Evolutionary conservation across 35 echinoderm and acorn worm species (phyloP).

Genomic region (Apostichopus californicus): DNA sequence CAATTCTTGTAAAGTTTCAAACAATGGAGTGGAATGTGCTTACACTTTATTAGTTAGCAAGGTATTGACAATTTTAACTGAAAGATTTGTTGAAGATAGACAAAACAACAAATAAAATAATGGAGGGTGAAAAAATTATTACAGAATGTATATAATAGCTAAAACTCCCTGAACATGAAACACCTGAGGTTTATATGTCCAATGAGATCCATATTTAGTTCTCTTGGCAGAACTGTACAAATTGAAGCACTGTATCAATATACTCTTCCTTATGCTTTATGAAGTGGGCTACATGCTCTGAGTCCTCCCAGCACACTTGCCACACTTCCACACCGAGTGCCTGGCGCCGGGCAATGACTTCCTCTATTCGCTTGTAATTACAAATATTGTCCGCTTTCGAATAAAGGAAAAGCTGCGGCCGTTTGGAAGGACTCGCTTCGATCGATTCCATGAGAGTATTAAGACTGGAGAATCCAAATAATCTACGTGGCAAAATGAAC

Average conservation of each 20-base stretch:
- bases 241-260: slow-evolving; percentile 61
- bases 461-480: neutral
- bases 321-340: slow-evolving; percentile 59
- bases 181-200: too few species aligned
- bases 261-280: slow-evolving; percentile 73
- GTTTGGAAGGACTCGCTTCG: slow-evolving; percentile 44
- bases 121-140: too few species aligned
- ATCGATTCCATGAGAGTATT: slow-evolving; percentile 40
- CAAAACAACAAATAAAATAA: too few species aligned
- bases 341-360: slow-evolving; percentile 64
- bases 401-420: slow-evolving; percentile 84
- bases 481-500: slow-evolving; percentile 28
- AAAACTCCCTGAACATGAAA: too few species aligned
- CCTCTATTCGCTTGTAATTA: slow-evolving; percentile 56
- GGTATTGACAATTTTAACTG: too few species aligned
- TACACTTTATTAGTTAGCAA: too few species aligned
- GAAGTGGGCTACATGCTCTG: slow-evolving; percentile 75
- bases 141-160: too few species aligned
- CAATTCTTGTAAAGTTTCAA: too few species aligned
- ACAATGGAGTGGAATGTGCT: too few species aligned
- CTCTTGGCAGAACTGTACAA: slow-evolving; percentile 63
- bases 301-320: slow-evolving; percentile 79
- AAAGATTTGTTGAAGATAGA: too few species aligned
- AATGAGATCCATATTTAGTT: neutral
- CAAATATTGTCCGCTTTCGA: slow-evolving; percentile 75